Conservation (phyloP, 2,113 vertebrate species). For the Mola mola region DNA sequence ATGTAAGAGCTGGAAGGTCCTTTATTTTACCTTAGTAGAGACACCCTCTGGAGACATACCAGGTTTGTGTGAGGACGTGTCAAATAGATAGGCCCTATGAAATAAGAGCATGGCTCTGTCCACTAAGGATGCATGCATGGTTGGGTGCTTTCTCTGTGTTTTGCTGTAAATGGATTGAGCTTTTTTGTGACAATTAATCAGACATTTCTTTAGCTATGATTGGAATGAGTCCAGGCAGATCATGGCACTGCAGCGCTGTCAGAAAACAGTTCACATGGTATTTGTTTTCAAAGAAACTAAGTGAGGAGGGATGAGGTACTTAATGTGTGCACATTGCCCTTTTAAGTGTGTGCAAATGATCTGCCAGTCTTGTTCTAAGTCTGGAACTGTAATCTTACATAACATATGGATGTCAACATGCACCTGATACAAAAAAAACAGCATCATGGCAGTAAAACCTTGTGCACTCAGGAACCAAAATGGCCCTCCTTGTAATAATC, state of each 20-base stretch:
- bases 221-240: conserved; percentile 61
- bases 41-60: conserved; percentile 22
- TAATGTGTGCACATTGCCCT: conserved; percentile 17
- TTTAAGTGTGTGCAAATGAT: conserved; percentile 43
- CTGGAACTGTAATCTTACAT: conserved; percentile 39
- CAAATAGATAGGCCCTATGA: conserved; percentile 12
- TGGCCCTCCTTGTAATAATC: conserved; percentile 5
- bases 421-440: conserved; percentile 12
- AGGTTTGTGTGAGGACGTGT: conserved; percentile 47
- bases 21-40: conserved; percentile 20
- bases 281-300: conserved; percentile 49
- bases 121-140: not conserved
- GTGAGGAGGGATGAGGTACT: not conserved
- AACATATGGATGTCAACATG: conserved; percentile 13
- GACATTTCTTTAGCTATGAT: too few relatives aligned
- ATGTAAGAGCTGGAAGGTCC: conserved; percentile 45
- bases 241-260: conserved; percentile 18
- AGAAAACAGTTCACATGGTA: conserved; percentile 62
- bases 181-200: conserved; percentile 25
- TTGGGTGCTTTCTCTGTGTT: conserved; percentile 25
- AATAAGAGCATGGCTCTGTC: conserved; percentile 6
- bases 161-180: not conserved
- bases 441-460: not conserved
- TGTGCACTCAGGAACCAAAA: not conserved
- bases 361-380: conserved; percentile 37